Conservation (phyloP, 2,888 invertebrate species). For the Caenorhabditis sp. region DNA sequence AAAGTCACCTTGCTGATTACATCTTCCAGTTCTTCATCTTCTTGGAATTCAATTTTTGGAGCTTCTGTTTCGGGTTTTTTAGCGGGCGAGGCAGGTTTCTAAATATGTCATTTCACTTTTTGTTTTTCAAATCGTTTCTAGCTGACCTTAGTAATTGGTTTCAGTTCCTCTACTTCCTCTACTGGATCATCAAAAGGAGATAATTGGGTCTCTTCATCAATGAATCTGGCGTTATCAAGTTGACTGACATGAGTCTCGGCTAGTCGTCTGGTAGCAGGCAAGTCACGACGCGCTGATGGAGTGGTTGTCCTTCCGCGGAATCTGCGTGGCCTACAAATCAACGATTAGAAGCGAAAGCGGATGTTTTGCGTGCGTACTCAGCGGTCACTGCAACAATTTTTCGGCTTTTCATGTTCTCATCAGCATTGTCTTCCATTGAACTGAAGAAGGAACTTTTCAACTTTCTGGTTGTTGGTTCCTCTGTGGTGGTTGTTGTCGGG, state of each 20-base stretch:
- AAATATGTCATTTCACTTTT: background rate
- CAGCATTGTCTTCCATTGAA: constrained; percentile 37
- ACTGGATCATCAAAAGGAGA: constrained; percentile 73
- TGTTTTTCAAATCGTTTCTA: background rate
- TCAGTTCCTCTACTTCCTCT: constrained; percentile 28
- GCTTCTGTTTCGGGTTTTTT: constrained; percentile 37
- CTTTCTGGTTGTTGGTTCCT: constrained; percentile 42
- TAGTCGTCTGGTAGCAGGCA: constrained; percentile 57
- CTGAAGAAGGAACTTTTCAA: constrained; percentile 46
- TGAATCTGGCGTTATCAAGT: constrained; percentile 70
- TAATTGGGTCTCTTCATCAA: constrained; percentile 72
- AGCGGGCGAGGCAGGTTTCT: constrained; percentile 43
- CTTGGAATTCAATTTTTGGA: constrained; percentile 64
- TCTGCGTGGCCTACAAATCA: constrained; percentile 33
- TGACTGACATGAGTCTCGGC: constrained; percentile 50
- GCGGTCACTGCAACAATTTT: constrained; percentile 18
- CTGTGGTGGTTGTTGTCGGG: constrained; percentile 12
- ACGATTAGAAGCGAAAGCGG: background rate
- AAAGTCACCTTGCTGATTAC: constrained; percentile 61
- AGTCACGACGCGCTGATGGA: constrained; percentile 67
- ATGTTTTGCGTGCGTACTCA: constrained; percentile 27
- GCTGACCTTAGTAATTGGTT: constrained; percentile 43
- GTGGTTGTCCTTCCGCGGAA: constrained; percentile 65
- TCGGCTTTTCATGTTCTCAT: background rate
- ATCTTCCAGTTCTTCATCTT: constrained; percentile 72